Conservation (phyloP, 2,113 vertebrate species). For the Varanus komodoensis region DNA sequence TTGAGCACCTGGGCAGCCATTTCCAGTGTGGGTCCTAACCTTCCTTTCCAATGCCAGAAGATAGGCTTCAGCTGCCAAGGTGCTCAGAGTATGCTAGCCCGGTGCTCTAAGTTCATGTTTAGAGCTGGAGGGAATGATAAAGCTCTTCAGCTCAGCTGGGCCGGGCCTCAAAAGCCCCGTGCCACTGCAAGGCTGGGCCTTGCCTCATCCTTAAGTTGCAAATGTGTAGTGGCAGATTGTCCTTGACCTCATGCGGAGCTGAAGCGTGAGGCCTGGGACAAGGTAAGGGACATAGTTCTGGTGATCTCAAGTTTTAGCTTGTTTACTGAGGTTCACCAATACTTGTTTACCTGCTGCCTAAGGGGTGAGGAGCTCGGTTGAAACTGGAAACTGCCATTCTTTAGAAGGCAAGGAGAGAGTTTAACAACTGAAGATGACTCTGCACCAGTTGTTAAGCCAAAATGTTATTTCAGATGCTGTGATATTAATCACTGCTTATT, state of each 20-base stretch:
- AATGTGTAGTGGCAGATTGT: neutral
- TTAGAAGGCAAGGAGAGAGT: neutral
- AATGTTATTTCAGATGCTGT: neutral
- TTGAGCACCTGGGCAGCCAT: neutral
- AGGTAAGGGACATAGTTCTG: neutral
- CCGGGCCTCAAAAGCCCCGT: neutral
- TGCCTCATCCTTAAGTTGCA: neutral
- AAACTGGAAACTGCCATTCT: neutral
- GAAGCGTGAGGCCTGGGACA: neutral
- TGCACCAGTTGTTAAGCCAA: neutral
- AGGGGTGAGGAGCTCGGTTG: neutral
- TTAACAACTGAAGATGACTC: neutral
- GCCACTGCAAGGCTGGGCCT: no score
- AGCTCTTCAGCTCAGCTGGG: neutral
- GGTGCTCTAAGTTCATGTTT: neutral
- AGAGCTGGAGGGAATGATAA: neutral
- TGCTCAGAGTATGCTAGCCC: neutral
- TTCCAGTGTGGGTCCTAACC: neutral
- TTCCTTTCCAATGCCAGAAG: neutral
- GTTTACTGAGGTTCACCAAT: neutral
- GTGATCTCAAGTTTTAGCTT: neutral
- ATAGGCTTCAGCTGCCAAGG: neutral
- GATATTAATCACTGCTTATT: neutral
- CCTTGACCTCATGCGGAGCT: neutral
- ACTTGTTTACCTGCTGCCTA: neutral